Base-by-base conservation (phyloP, 2,888 invertebrate genomes). In the Pammene aurita region DNA sequence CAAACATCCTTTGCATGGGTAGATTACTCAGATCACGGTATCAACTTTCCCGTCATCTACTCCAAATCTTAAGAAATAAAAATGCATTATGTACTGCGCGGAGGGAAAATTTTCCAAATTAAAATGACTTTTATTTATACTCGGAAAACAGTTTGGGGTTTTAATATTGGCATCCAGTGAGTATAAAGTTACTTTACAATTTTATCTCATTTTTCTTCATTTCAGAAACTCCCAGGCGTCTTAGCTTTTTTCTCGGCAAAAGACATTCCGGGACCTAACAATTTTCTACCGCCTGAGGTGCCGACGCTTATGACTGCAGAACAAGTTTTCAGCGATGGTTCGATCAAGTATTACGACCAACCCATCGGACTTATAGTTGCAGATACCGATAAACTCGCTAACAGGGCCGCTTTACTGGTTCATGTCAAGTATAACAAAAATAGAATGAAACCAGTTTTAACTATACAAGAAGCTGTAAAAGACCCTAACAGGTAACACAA, bases 291-390 rank as follows among this genome's bases (percentile, higher is more conserved):
- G 0, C 76, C 73, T n/a, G 79, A 75, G 67, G 74, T 80, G 5
- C 73, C 76, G 1, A 13, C 64, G 0, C 76, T 77, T 16, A 4
- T 76, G 0, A 11, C 62, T 0, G 80, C 84, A 2, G 94, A 94
- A 79, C 91, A 93, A 80, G 79, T 94, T 10, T 89, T 94, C 64
- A 93, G 90, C 63, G 88, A 88, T 71, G 93, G 93, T 14, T 81
- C 85, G 34, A 90, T 96, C 0, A 82, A 89, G 61, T 95, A 93
- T 80, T 95, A 94, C 68, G 94, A 95, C 38, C 96, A 96, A 81
- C 93, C 95, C 0, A 84, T 96, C 13, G 96, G 96, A 0, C 83
- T 96, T 0, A 93, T 96, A 18, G 94, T 95, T 0, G 96, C 96
- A 34, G 93, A 92, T 73, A 92, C 90, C 4, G 91, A 93, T 60